A percentile compares a stretch with the other conserved stretches of the same genome.
phyloP scores from a whole-genome alignment of 2,797 vertebrate species.

The Siniperca undulata region DNA sequence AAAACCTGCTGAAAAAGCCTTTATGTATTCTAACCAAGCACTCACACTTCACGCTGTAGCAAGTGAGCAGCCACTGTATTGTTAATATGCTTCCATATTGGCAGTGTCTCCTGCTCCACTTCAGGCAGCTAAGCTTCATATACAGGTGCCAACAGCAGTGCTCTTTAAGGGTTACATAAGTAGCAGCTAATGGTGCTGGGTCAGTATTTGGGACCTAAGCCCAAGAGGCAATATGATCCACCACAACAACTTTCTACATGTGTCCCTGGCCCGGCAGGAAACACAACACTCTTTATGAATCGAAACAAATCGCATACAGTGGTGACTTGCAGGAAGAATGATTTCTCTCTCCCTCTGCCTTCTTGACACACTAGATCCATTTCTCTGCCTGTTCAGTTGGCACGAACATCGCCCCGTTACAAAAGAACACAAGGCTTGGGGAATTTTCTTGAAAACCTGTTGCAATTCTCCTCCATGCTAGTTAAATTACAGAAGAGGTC shows the following conservation, averaged over 20 bases:
- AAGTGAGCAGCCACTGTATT: constrained; percentile 63
- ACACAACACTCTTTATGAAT: constrained; percentile 67
- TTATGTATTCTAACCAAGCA: constrained; percentile 67
- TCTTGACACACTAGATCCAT: constrained; percentile 69
- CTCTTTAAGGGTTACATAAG: constrained; percentile 77
- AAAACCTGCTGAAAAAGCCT: constrained; percentile 75
- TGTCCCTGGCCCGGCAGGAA: constrained; percentile 50
- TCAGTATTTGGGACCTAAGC: constrained; percentile 74
- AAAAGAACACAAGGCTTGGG: constrained; percentile 72
- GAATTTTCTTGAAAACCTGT: constrained; percentile 75
- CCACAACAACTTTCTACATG: constrained; percentile 70
- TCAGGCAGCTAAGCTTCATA: constrained; percentile 59
- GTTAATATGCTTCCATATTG: constrained; percentile 60
- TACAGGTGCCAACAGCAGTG: constrained; percentile 61
- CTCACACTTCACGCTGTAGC: constrained; percentile 61
- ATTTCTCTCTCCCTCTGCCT: constrained; percentile 51
- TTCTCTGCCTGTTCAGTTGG: constrained; percentile 68
- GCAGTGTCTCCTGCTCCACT: constrained; percentile 54
- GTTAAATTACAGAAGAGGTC: constrained; percentile 84
- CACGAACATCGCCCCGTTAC: constrained; percentile 59
- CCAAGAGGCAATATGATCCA: constrained; percentile 68
- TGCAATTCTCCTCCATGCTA: constrained; percentile 75
- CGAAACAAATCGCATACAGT: constrained; percentile 58
- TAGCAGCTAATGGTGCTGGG: constrained; percentile 66
- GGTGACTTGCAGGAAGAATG: constrained; percentile 47